phyloP scores from a whole-genome alignment of 2,888 invertebrate genomes.

The Patella caerulea region DNA sequence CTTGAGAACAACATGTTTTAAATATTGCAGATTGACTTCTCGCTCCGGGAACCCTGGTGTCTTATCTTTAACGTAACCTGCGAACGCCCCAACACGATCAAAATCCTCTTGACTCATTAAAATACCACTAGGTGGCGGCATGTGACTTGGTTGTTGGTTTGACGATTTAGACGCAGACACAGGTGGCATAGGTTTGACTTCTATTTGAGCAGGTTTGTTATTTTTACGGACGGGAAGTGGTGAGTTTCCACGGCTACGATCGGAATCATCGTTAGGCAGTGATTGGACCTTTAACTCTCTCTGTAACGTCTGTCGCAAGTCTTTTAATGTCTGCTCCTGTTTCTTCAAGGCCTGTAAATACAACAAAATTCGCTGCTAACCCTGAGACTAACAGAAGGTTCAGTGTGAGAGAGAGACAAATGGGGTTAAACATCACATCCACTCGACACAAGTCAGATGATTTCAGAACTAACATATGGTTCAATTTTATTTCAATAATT shows the following conservation, averaged over 20 bases:
- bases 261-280: slow-evolving; percentile 70
- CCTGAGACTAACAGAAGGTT: too few relatives aligned
- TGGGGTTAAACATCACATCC: too few relatives aligned
- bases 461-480: too few relatives aligned
- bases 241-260: slow-evolving; percentile 15
- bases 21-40: slow-evolving; percentile 86
- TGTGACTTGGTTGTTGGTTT: not conserved
- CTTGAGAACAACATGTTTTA: slow-evolving; percentile 93
- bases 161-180: not conserved
- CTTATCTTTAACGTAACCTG: slow-evolving; percentile 1
- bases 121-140: slow-evolving; percentile 13
- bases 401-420: too few relatives aligned
- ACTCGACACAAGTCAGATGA: too few relatives aligned
- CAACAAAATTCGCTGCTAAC: too few relatives aligned
- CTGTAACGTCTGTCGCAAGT: slow-evolving; percentile 92
- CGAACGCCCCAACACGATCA: not conserved
- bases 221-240: slow-evolving; percentile 27
- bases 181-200: slow-evolving; percentile 3
- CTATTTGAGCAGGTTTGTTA: slow-evolving; percentile 10
- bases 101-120: slow-evolving; percentile 16
- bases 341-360: slow-evolving; percentile 78
- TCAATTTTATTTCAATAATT: too few relatives aligned
- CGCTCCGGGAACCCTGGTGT: slow-evolving; percentile 61
- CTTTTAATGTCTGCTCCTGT: slow-evolving; percentile 87
- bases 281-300: slow-evolving; percentile 79